A percentile compares a stretch with the other conserved stretches of the same genome.
Evolutionary conservation across 2,888 invertebrate genomes (phyloP).

Genomic region (Augiades crinisus): DNA sequence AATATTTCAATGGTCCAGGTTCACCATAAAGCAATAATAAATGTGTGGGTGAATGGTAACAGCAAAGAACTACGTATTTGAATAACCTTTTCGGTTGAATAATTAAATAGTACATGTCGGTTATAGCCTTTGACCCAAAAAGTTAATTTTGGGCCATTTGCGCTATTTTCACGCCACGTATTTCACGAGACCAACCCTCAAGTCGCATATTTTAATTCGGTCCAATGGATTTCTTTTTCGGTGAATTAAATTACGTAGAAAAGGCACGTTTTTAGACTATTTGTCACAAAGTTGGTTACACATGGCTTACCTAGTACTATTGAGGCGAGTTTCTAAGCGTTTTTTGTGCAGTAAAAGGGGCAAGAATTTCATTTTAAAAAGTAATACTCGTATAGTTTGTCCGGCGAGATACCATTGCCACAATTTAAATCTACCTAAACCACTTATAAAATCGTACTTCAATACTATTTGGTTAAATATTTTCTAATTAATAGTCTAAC

Average conservation of each 20-base stretch:
- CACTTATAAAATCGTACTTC: no score
- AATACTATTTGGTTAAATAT: no score
- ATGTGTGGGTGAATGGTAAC: background rate
- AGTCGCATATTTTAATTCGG: constrained; percentile 27
- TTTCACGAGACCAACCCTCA: constrained; percentile 23
- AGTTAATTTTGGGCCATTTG: constrained; percentile 24
- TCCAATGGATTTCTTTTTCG: constrained; percentile 25
- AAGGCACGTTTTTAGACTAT: constrained; percentile 21
- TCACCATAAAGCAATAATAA: no score
- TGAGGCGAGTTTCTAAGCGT: background rate
- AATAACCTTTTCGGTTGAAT: constrained; percentile 14
- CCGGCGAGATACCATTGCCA: no score
- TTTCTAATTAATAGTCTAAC: no score
- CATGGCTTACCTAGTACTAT: constrained; percentile 6
- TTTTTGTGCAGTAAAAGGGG: background rate
- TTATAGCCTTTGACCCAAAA: constrained; percentile 16
- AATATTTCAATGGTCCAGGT: no score
- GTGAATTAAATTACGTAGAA: constrained; percentile 21
- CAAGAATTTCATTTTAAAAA: no score
- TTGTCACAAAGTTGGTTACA: constrained; percentile 23
- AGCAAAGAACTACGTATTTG: background rate
- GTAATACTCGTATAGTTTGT: no score
- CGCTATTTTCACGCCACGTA: constrained; percentile 20
- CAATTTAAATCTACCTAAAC: no score
- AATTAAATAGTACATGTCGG: constrained; percentile 17